A percentile compares a stretch with the other conserved stretches of the same genome.
Conservation (phyloP, 2,113 vertebrate species). For the Labeo rohita region DNA sequence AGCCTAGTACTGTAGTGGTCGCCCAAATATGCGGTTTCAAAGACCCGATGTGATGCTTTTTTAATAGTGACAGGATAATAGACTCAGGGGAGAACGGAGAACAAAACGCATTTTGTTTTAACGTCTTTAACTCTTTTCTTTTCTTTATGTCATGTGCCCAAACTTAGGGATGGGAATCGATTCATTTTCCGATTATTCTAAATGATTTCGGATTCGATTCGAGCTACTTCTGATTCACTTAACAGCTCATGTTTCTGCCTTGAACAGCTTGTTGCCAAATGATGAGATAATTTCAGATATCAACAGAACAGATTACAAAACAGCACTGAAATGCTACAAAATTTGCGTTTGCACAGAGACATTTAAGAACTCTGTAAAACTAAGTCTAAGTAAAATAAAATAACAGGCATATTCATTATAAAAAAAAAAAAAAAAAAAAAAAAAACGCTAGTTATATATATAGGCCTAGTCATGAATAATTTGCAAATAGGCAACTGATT, state of each 20-base stretch:
- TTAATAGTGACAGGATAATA: neutral
- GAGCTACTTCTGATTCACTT: neutral
- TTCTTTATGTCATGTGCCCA: neutral
- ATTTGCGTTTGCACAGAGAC: too few species aligned
- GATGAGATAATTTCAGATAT: neutral
- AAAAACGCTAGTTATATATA: neutral
- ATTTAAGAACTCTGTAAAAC: neutral
- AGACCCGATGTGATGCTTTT: neutral
- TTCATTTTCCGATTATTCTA: neutral
- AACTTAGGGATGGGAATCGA: neutral
- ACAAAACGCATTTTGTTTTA: neutral
- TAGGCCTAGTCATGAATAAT: neutral
- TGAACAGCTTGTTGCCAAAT: neutral
- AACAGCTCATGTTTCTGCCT: neutral
- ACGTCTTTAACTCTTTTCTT: neutral
- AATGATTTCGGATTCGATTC: neutral
- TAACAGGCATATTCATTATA: too few species aligned
- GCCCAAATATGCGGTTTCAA: neutral
- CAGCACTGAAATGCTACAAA: neutral
- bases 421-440: too few species aligned
- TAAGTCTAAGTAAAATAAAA: too few species aligned
- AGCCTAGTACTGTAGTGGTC: neutral
- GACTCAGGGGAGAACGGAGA: neutral
- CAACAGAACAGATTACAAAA: neutral
- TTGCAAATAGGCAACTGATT: neutral